These are phyloP conservation scores for Trissolcus japonicus DNA, from an alignment of 2,888 invertebrate genomes.

Conservation along the genomic window DNA sequence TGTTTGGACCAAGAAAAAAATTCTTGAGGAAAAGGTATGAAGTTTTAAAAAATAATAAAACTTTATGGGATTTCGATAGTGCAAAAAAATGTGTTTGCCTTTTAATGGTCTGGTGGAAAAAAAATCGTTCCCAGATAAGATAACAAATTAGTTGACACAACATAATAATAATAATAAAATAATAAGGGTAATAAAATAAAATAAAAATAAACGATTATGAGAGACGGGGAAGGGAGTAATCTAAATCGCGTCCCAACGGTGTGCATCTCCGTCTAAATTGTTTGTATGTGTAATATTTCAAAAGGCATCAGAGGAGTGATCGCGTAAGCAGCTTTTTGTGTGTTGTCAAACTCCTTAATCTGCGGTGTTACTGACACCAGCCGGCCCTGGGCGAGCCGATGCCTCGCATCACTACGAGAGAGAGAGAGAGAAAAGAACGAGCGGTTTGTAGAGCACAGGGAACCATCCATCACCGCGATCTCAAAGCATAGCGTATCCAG, in stretches of 20 bases:
- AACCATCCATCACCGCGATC: conserved; percentile 74
- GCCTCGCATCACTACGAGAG: conserved; percentile 54
- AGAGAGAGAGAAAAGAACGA: conserved; percentile 55
- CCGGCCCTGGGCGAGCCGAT: conserved; percentile 58
- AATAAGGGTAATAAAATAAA: not conserved
- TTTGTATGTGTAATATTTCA: conserved; percentile 44
- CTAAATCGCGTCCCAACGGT: conserved; percentile 3
- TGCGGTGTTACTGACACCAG: conserved; percentile 59
- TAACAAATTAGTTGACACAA: not conserved
- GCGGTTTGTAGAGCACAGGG: conserved; percentile 61
- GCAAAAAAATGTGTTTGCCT: too few species aligned
- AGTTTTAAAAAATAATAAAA: too few species aligned
- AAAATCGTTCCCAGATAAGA: too few species aligned
- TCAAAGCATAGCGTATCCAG: conserved; percentile 70
- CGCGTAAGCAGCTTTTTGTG: conserved; percentile 55
- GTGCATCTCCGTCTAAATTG: conserved; percentile 38
- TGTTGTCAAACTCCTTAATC: conserved; percentile 57
- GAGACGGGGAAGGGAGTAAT: not conserved
- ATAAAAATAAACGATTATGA: not conserved
- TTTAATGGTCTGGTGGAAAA: not conserved
- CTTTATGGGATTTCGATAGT: too few species aligned
- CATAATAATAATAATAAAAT: not conserved
- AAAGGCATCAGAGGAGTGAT: conserved; percentile 45
- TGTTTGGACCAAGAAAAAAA: too few species aligned
- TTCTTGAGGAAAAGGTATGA: too few species aligned